Conservation (phyloP, 1,140 invertebrate genomes). For the Pectinophora gossypiella region DNA sequence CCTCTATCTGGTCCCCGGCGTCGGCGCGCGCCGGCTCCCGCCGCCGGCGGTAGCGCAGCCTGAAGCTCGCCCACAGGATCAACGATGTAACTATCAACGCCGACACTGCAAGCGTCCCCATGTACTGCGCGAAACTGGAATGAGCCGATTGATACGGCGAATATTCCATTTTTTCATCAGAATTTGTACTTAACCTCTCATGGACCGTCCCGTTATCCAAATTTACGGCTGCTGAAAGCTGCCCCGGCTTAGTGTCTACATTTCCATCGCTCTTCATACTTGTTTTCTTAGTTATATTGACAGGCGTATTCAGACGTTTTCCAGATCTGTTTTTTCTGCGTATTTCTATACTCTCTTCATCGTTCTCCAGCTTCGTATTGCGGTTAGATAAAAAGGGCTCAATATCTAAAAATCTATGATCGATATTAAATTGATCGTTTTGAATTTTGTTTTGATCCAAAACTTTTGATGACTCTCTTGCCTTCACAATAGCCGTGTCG, state of each 20-base stretch:
- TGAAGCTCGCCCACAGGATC: conserved; percentile 70
- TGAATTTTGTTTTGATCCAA: conserved; percentile 45
- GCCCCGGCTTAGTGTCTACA: background rate
- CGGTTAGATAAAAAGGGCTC: conserved; percentile 26
- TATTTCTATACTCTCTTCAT: conserved; percentile 16
- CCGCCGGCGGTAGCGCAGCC: conserved; percentile 57
- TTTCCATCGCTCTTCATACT: background rate
- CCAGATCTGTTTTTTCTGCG: conserved; percentile 30
- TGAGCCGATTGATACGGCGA: conserved; percentile 47
- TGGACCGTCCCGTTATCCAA: conserved; percentile 17
- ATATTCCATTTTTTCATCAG: conserved; percentile 52
- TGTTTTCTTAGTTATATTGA: conserved; percentile 22
- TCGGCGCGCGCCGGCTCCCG: conserved; percentile 48
- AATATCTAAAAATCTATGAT: conserved; percentile 47
- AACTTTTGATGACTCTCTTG: conserved; percentile 37
- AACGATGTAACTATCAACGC: conserved; percentile 49
- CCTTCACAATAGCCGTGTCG: conserved; percentile 31
- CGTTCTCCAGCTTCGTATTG: conserved; percentile 25
- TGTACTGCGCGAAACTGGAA: conserved; percentile 48
- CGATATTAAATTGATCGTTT: conserved; percentile 43
- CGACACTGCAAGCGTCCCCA: conserved; percentile 47
- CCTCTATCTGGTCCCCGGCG: conserved; percentile 80
- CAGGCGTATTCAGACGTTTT: conserved; percentile 53
- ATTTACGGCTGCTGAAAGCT: background rate
- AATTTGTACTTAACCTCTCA: conserved; percentile 32